Conservation (phyloP, 2,888 invertebrate species). For the Theretra japonica region DNA sequence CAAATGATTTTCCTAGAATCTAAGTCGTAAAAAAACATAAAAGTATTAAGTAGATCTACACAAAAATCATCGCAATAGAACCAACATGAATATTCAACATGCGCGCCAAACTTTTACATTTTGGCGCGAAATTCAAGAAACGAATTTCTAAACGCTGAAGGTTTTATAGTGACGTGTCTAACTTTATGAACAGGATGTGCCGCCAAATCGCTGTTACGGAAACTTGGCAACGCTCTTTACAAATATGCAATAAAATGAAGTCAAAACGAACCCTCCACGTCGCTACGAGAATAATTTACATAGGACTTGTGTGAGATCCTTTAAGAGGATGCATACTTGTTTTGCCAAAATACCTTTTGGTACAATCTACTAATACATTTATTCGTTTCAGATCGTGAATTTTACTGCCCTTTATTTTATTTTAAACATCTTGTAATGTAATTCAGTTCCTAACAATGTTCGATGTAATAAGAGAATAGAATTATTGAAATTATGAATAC, state of each 20-base stretch:
- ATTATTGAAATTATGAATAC: too few relatives aligned
- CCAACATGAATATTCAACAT: not conserved
- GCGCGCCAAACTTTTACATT: not conserved
- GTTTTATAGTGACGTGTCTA: constrained; percentile 22
- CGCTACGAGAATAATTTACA: not conserved
- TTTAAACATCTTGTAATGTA: too few relatives aligned
- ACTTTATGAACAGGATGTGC: constrained; percentile 22
- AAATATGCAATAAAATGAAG: constrained; percentile 17
- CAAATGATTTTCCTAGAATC: too few relatives aligned
- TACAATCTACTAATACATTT: too few relatives aligned
- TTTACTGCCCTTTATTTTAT: too few relatives aligned
- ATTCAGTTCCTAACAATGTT: too few relatives aligned
- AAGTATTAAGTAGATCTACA: not conserved
- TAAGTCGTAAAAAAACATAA: not conserved
- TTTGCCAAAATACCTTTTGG: not conserved
- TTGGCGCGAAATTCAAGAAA: constrained; percentile 6
- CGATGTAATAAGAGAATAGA: too few relatives aligned
- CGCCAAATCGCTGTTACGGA: constrained; percentile 14
- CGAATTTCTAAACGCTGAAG: constrained; percentile 12
- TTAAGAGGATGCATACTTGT: not conserved
- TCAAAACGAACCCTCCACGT: not conserved
- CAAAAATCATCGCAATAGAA: not conserved
- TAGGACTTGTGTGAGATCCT: not conserved
- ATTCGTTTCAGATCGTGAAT: too few relatives aligned
- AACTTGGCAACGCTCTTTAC: constrained; percentile 24